Evolutionary conservation across 2,113 vertebrate species (phyloP).

Genomic region (Clarias gariepinus): DNA sequence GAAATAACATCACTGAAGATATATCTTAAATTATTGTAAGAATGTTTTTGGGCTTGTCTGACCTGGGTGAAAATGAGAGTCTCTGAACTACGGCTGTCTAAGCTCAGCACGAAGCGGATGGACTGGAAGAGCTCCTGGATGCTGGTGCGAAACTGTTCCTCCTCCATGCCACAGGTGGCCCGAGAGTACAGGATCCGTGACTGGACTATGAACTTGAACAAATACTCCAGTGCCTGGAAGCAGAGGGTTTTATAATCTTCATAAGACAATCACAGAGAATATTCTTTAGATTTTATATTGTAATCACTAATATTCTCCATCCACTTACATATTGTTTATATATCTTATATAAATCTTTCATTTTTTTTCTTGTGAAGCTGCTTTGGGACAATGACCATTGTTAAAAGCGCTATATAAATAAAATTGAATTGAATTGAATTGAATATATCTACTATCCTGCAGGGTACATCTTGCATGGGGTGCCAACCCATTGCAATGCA

Average conservation of each 20-base stretch:
- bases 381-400: too few relatives aligned
- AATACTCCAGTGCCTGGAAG: slow-evolving; percentile 91
- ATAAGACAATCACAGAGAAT: background rate
- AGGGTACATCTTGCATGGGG: too few relatives aligned
- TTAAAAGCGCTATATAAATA: too few relatives aligned
- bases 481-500: too few relatives aligned
- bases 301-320: background rate
- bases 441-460: too few relatives aligned
- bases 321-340: too few relatives aligned
- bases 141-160: slow-evolving; percentile 91
- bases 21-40: background rate
- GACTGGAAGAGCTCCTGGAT: slow-evolving; percentile 98
- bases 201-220: slow-evolving; percentile 98
- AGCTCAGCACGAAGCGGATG: slow-evolving; percentile 93
- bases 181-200: slow-evolving; percentile 95
- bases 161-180: slow-evolving; percentile 95
- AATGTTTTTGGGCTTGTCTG: slow-evolving; percentile 41
- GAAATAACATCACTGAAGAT: too few relatives aligned
- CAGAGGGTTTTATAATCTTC: background rate
- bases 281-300: background rate
- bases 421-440: too few relatives aligned
- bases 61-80: slow-evolving; percentile 97
- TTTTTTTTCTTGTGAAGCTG: too few relatives aligned
- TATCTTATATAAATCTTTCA: too few relatives aligned
- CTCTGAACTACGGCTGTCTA: slow-evolving; percentile 95